Evolutionary conservation across 2,797 vertebrate genomes (phyloP).

Genomic region (Hypotaenidia philippensis): DNA sequence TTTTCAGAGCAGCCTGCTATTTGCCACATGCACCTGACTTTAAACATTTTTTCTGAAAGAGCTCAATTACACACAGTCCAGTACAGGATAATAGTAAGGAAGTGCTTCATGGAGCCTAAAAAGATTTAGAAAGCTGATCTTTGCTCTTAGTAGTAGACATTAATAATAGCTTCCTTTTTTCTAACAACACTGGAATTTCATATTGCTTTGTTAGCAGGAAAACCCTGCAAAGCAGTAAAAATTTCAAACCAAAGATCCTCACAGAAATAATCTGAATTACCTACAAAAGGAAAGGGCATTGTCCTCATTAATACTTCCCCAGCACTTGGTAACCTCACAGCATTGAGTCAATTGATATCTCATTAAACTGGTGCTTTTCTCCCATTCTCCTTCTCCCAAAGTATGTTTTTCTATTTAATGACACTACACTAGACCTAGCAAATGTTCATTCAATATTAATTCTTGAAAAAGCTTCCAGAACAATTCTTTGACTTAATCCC

Average conservation of each 20-base stretch:
- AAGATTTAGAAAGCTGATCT: background rate
- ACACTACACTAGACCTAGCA: conserved; percentile 30
- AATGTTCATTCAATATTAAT: conserved; percentile 29
- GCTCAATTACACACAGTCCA: background rate
- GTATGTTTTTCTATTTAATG: conserved; percentile 5
- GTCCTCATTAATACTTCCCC: conserved; percentile 33
- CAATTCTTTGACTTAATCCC: conserved; percentile 47
- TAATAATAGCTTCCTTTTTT: background rate
- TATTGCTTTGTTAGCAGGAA: background rate
- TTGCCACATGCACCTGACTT: background rate
- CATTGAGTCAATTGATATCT: conserved; percentile 39
- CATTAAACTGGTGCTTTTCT: conserved; percentile 34
- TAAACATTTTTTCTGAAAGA: background rate
- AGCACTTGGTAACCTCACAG: conserved; percentile 16
- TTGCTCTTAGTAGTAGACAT: background rate
- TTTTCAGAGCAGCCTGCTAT: background rate
- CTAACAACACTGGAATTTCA: background rate
- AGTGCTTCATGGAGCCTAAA: background rate
- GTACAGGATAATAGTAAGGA: background rate
- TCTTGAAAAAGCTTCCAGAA: conserved; percentile 41
- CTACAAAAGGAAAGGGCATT: conserved; percentile 28
- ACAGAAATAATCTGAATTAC: conserved; percentile 51
- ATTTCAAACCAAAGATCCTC: background rate
- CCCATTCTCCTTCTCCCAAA: background rate
- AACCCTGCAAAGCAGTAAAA: conserved; percentile 14